phyloP scores from a whole-genome alignment of 2,888 invertebrate species.

The Nomada goodeniana region DNA sequence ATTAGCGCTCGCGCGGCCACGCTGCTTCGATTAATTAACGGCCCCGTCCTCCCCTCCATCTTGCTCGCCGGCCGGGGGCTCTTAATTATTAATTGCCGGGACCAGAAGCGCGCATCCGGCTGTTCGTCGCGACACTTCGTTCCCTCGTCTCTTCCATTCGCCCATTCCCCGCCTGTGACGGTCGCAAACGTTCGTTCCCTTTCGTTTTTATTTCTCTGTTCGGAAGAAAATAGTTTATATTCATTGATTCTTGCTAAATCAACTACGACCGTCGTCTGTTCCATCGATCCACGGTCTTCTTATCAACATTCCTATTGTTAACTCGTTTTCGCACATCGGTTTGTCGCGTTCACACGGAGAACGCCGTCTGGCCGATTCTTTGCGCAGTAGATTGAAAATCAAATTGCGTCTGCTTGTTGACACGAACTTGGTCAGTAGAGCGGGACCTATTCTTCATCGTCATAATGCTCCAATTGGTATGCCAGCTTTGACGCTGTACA shows the following conservation, averaged over 20 bases:
- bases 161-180: conserved; percentile 1
- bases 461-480: not conserved
- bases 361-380: not conserved
- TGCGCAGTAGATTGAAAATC: not conserved
- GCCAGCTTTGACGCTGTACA: conserved; percentile 12
- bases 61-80: conserved; percentile 69
- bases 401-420: not conserved
- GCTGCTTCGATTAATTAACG: conserved; percentile 81
- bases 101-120: conserved; percentile 76
- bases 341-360: no score
- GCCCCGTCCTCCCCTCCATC: conserved; percentile 61
- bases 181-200: not conserved
- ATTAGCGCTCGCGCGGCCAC: conserved; percentile 79
- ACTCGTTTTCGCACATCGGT: no score
- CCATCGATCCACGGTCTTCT: no score
- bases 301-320: no score
- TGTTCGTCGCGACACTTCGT: conserved; percentile 74
- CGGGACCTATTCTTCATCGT: not conserved
- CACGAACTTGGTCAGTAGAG: not conserved
- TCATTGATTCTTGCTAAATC: not conserved
- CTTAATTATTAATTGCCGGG: conserved; percentile 81
- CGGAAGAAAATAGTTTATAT: not conserved
- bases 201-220: not conserved
- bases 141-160: conserved; percentile 41
- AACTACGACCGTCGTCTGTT: not conserved